Percentiles rank a stretch among this genome's conserved stretches.
phyloP scores from a whole-genome alignment of 2,113 vertebrate genomes.

The Xenopus tropicalis region UCB_Xtro_10.0 CM004443.2:193302501-193303000 shows the following conservation, averaged over 20 bases:
- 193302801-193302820: constrained; percentile 5
- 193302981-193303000: not conserved
- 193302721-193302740: not conserved
- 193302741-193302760: not conserved
- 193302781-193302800: not conserved
- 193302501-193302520: too few species aligned
- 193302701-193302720: too few species aligned
- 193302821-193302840: constrained; percentile 2
- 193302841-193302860: not conserved
- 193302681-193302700: too few species aligned
- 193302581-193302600: too few species aligned
- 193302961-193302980: not conserved
- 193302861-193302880: not conserved
- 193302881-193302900: not conserved
- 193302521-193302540: too few species aligned
- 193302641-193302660: too few species aligned
- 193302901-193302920: not conserved
- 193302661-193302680: too few species aligned
- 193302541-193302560: too few species aligned
- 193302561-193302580: too few species aligned
- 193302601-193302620: too few species aligned
- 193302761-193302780: constrained; percentile 1
- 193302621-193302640: too few species aligned
- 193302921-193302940: not conserved
- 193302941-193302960: not conserved